Evolutionary conservation across 53 echinoderm and acorn worm species (phyloP), one percentile per base, ranked within the genome.

Genomic region (Crossaster papposus): DNA sequence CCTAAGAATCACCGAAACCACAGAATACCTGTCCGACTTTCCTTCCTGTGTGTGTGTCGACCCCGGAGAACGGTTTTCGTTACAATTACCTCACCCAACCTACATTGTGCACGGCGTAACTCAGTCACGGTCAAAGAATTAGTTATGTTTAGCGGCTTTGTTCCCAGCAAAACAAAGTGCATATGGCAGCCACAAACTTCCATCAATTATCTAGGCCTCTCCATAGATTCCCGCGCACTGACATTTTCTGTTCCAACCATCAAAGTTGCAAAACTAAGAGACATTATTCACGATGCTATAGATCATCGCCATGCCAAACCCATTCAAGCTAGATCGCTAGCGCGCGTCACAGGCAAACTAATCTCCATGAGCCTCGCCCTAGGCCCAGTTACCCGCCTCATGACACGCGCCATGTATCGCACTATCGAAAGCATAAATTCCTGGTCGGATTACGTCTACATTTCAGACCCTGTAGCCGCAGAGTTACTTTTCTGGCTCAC

Each of bases 141-240:
- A 9, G 31, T 75, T 23, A 14, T 75, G 7, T 5, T 30, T 9
- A 30, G 75, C 32, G 88, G 4, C 44, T 75, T 88, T 58, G 88
- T 76, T 31, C 58, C 63, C 29, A 88, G 88, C 62, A 77, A 75
- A 77, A 88, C 76, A 30, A 88, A 88, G n/a, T 85, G 85, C 22
- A 32, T 64, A 18, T 83, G 83, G 83, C 65, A 83, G 35, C 83
- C 83, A 22, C 68, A 68, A 18, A 68, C 68, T 22, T n/a, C 68
- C 10, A 72, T 85, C 36, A 44, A 72, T 35, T 85, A 72, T 72
- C 85, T 85, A 3, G 85, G 71, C 30, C 28, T 85, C 50, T 17
- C 77, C 5, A 13, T 80, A n/a, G 89, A 89, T 80, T 89, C 89
- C 3, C 36, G 13, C 32, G 5, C 68, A 0, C 35, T 53, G 44